A percentile compares a stretch with the other conserved stretches of the same genome.
phyloP scores from a whole-genome alignment of 2,888 invertebrate genomes.

The Eulithis testata region DNA sequence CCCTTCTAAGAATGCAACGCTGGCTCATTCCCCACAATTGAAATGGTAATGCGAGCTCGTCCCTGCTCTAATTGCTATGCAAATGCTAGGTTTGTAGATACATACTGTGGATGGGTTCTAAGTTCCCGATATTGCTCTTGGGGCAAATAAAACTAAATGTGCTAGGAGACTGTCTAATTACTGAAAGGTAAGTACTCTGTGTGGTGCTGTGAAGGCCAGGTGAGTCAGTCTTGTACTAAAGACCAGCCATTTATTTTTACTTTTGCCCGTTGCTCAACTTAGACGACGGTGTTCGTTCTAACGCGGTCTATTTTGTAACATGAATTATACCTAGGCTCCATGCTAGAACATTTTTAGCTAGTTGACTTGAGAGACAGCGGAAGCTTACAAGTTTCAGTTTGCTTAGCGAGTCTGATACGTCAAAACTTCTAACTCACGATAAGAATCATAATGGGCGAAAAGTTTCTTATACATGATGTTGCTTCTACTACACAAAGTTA shows the following conservation, averaged over 20 bases:
- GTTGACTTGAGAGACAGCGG: conserved; percentile 24
- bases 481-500: background rate
- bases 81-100: conserved; percentile 57
- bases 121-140: conserved; percentile 27
- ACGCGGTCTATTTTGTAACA: too few species aligned
- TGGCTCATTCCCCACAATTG: conserved; percentile 71
- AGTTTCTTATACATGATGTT: conserved; percentile 10
- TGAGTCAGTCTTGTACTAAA: too few species aligned
- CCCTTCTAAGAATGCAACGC: conserved; percentile 40
- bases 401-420: conserved; percentile 40
- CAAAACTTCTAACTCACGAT: conserved; percentile 27
- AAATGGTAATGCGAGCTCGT: conserved; percentile 73
- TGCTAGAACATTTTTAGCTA: conserved; percentile 9
- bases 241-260: too few species aligned
- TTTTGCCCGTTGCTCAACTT: too few species aligned
- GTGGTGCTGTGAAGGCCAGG: too few species aligned
- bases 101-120: conserved; percentile 32
- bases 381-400: conserved; percentile 37
- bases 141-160: conserved; percentile 16
- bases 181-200: background rate
- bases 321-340: too few species aligned
- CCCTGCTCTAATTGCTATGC: conserved; percentile 72
- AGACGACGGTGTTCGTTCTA: too few species aligned
- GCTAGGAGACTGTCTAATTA: background rate
- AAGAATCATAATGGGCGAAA: conserved; percentile 34